A percentile compares a stretch with the other conserved stretches of the same genome.
phyloP scores from a whole-genome alignment of 2,113 vertebrate species.

The Lepisosteus oculatus region DNA sequence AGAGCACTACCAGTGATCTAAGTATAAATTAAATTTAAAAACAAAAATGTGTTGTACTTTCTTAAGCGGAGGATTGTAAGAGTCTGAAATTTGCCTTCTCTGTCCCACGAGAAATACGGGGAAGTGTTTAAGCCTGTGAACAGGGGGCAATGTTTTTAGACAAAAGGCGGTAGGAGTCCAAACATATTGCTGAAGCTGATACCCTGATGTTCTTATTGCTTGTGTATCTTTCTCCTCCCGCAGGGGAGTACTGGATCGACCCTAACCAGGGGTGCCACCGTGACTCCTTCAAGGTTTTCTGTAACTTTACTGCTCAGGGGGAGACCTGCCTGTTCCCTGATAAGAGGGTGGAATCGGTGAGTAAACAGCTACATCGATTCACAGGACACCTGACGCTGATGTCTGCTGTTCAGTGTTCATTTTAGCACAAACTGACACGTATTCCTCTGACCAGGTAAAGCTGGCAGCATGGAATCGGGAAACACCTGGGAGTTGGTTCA shows the following conservation, averaged over 20 bases:
- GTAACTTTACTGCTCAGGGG: constrained; percentile 87
- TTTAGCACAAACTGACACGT: background rate
- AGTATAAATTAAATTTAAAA: too few species aligned
- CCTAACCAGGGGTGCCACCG: constrained; percentile 86
- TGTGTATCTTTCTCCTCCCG: background rate
- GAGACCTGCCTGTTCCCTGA: constrained; percentile 87
- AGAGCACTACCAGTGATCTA: too few species aligned
- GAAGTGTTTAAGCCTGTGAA: too few species aligned
- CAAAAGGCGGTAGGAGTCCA: too few species aligned
- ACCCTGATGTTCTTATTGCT: background rate
- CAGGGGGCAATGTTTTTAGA: too few species aligned
- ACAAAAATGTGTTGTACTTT: too few species aligned
- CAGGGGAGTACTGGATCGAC: constrained; percentile 94
- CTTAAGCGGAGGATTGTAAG: too few species aligned
- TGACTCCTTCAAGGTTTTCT: constrained; percentile 84
- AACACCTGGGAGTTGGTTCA: constrained; percentile 84
- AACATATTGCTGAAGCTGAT: too few species aligned
- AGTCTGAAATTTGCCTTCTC: too few species aligned
- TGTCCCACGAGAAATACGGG: too few species aligned
- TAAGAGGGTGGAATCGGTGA: constrained; percentile 78
- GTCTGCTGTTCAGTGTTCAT: too few species aligned
- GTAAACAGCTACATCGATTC: constrained; percentile 33
- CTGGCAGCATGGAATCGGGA: constrained; percentile 84
- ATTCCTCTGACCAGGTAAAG: constrained; percentile 69
- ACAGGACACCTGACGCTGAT: too few species aligned